Conservation (phyloP, 2,888 invertebrate species). For the Tinea pellionella region DNA sequence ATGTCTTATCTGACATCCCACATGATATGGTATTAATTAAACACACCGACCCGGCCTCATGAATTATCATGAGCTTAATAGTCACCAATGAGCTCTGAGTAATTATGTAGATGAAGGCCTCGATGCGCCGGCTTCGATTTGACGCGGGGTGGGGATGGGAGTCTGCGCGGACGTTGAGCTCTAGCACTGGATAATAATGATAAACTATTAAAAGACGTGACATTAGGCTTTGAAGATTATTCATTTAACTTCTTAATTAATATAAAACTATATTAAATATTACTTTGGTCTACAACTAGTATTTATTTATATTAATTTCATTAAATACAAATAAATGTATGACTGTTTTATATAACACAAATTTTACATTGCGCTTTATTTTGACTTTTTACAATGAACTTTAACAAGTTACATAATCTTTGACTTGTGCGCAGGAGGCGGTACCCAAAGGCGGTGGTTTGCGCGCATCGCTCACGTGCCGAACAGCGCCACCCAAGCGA, state of each 20-base stretch:
- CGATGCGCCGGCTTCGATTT: slow-evolving; percentile 36
- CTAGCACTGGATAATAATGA: neutral
- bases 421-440: slow-evolving; percentile 36
- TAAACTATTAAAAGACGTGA: slow-evolving; percentile 21
- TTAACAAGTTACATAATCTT: neutral
- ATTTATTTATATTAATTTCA: too few relatives aligned
- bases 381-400: neutral
- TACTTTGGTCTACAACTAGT: too few relatives aligned
- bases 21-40: slow-evolving; percentile 65
- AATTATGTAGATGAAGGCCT: slow-evolving; percentile 63
- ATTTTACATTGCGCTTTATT: neutral
- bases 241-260: neutral
- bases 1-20: slow-evolving; percentile 59
- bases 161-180: slow-evolving; percentile 18
- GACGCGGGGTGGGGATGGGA: slow-evolving; percentile 33
- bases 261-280: neutral
- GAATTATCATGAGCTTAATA: slow-evolving; percentile 66
- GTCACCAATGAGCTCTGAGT: slow-evolving; percentile 67
- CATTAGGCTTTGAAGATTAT: slow-evolving; percentile 19
- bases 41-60: slow-evolving; percentile 41
- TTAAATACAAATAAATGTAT: neutral
- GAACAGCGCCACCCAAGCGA: slow-evolving; percentile 52
- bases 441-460: slow-evolving; percentile 35
- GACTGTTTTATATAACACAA: neutral
- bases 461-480: slow-evolving; percentile 51